Conservation (phyloP, 2,113 vertebrate genomes). For the Pipra filicauda region DNA sequence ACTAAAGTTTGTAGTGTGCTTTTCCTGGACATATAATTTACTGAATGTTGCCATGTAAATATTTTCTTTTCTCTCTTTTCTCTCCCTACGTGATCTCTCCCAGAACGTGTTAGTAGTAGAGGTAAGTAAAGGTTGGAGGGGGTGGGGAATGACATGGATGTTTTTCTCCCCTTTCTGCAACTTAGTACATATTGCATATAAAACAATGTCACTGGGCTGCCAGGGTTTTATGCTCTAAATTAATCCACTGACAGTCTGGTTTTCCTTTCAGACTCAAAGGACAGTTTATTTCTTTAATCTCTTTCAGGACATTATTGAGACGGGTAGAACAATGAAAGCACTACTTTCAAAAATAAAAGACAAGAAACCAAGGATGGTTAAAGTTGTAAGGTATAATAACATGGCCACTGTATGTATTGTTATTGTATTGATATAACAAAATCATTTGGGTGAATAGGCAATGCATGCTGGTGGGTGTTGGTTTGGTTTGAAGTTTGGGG, state of each 20-base stretch:
- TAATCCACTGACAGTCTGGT: background rate
- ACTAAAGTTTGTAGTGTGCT: background rate
- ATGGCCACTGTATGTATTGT: background rate
- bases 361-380: constrained; percentile 81
- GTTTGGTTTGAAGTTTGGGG: background rate
- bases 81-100: background rate
- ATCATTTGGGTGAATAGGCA: background rate
- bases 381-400: constrained; percentile 81
- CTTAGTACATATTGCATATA: background rate
- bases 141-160: background rate
- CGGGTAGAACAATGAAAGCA: constrained; percentile 80
- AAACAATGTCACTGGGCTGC: background rate
- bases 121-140: constrained; percentile 66
- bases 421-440: background rate
- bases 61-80: background rate
- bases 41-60: background rate
- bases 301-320: constrained; percentile 84
- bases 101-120: constrained; percentile 90
- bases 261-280: background rate
- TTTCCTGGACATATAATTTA: background rate
- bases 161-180: background rate
- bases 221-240: background rate
- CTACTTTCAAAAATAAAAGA: constrained; percentile 77
- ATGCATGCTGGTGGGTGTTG: background rate
- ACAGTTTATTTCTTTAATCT: background rate